Percentiles rank a stretch among this genome's conserved stretches.
Evolutionary conservation across 2,113 vertebrate species (phyloP).

Genomic region (Thamnophis sirtalis): DNA sequence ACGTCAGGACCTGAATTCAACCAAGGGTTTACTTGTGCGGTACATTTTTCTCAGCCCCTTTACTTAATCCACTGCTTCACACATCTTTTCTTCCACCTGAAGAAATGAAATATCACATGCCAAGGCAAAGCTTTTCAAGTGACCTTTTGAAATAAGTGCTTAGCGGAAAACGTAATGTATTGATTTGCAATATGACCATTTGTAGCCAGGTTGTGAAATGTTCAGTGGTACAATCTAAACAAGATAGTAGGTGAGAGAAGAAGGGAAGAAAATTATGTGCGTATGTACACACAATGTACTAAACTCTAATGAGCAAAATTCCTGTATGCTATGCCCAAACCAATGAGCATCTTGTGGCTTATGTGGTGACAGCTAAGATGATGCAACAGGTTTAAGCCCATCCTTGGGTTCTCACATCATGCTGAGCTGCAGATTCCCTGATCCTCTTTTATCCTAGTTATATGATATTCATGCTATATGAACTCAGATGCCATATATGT

Average conservation of each 20-base stretch:
- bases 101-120: neutral
- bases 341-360: neutral
- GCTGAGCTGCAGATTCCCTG: neutral
- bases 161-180: constrained; percentile 25
- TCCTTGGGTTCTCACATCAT: neutral
- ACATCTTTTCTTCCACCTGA: neutral
- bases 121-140: constrained; percentile 2
- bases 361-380: neutral
- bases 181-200: neutral
- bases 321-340: neutral
- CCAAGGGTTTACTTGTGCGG: neutral
- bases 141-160: constrained; percentile 32
- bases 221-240: neutral
- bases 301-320: neutral
- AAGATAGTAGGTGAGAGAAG: no score
- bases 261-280: neutral
- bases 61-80: neutral
- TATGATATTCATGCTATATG: neutral
- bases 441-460: neutral
- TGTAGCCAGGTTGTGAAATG: neutral
- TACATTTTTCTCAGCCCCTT: neutral
- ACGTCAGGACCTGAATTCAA: neutral
- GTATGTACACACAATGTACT: neutral
- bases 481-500: neutral
- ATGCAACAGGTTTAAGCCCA: neutral